Evolutionary conservation across 2,113 vertebrate genomes (phyloP).

Genomic region (Pholis gunnellus): DNA sequence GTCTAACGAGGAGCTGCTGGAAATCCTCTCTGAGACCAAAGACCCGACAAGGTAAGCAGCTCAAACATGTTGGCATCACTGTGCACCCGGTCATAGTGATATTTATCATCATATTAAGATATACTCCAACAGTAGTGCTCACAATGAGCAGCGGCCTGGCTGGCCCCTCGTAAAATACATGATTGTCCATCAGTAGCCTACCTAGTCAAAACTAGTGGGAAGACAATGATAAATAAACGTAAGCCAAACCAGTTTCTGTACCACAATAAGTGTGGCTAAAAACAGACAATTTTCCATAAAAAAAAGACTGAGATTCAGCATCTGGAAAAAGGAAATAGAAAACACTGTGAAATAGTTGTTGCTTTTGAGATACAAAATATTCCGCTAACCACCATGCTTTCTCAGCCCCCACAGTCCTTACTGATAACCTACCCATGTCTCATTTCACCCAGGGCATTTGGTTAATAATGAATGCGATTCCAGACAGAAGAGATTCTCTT

Average conservation of each 20-base stretch:
- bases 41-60: constrained; percentile 88
- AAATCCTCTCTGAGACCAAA: constrained; percentile 95
- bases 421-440: constrained; percentile 33
- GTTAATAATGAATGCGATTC: constrained; percentile 45
- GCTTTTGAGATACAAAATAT: constrained; percentile 5
- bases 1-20: constrained; percentile 94
- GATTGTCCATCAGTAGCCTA: background rate
- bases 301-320: background rate
- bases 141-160: background rate
- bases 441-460: constrained; percentile 23
- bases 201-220: background rate
- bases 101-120: background rate
- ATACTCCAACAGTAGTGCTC: background rate
- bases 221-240: background rate
- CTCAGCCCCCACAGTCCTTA: constrained; percentile 24
- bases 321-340: background rate
- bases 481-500: constrained; percentile 35
- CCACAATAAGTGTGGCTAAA: background rate
- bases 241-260: background rate
- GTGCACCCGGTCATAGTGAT: background rate
- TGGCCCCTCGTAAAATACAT: background rate
- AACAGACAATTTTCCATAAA: no score
- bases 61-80: background rate
- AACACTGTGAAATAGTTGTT: background rate
- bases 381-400: background rate